Percentiles rank a stretch among this genome's conserved stretches.
phyloP scores from a whole-genome alignment of 2,113 vertebrate genomes.

The Pipa parva region DNA sequence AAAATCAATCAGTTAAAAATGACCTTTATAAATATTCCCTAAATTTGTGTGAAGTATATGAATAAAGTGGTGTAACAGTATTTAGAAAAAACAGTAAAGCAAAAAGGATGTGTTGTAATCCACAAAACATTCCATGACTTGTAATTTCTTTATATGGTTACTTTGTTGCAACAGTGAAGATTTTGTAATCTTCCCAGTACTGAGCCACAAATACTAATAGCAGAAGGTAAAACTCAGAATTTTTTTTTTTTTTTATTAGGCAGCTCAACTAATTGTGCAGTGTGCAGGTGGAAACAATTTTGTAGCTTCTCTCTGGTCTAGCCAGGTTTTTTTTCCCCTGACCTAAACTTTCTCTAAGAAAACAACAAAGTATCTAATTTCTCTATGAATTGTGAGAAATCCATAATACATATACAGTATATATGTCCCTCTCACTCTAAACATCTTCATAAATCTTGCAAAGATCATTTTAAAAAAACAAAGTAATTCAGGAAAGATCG shows the following conservation, averaged over 20 bases:
- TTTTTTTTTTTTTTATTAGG: not conserved
- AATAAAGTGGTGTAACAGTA: too few species aligned
- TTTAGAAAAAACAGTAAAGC: too few species aligned
- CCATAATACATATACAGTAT: conserved; percentile 29
- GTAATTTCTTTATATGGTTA: too few species aligned
- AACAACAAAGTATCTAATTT: conserved; percentile 36
- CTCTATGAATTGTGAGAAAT: conserved; percentile 30
- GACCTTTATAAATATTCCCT: too few species aligned
- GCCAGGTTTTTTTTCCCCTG: conserved; percentile 22
- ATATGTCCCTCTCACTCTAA: conserved; percentile 26
- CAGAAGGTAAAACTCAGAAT: not conserved
- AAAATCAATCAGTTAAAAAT: too few species aligned
- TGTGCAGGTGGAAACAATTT: conserved; percentile 37
- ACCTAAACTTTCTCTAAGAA: conserved; percentile 34
- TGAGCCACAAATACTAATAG: too few species aligned
- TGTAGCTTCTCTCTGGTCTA: conserved; percentile 27
- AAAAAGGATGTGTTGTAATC: too few species aligned
- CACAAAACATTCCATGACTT: too few species aligned
- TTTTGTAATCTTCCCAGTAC: too few species aligned
- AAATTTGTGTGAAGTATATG: too few species aligned
- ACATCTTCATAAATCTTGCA: conserved; percentile 29
- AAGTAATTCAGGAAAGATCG: too few species aligned
- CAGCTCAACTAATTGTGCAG: conserved; percentile 5
- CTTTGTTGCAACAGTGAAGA: not conserved
- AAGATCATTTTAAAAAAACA: not conserved